Base-by-base conservation (phyloP, 2,113 vertebrate species). In the Plectropomus leopardus region DNA sequence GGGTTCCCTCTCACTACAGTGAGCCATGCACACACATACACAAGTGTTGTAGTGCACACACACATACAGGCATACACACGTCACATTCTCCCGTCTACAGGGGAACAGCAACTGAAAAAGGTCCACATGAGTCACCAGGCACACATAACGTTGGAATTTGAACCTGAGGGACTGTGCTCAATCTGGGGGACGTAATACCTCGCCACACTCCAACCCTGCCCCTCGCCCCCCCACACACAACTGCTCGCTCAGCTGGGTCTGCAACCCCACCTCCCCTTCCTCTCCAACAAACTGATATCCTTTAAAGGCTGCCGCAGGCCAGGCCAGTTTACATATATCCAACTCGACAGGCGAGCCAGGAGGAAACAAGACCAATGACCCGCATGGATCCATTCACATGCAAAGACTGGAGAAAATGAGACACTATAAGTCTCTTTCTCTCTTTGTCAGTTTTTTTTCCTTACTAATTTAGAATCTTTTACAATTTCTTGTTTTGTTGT, bases 361-460 rank as follows among this genome's bases (percentile, higher is more conserved):
- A 87, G 91, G 93, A 91, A 93, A 88, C 78, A 93, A 92, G 91
- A 90, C 89, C 93, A 88, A 89, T 94, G 94, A 96, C 94, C 94
- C 91, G 74, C 82, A 91, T 79, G 86, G 89, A 94, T 94, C 82
- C 40, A 81, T 88, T 94, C 88, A 82, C 86, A 90, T 86, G 90
- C 81, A 75, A 83, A 80, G 75, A 89, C 80, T 72, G 71, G 51
- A 87, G 84, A 90, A 88, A 86, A 82, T 64, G 14, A 87, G 71
- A 84, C 47, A 80, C 50, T 53, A 64, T n/a, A 79, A 86, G 78
- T 90, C 78, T 85, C 57, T 75, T 66, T 64, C 66, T 78, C 53
- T 86, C 21, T 82, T 67, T 34, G 26, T 78, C 84, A 34, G 36
- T 36, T 59, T 42, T 75, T 76, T 79, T 36, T 21, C 6, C 44